Base-by-base conservation (phyloP, 1,140 invertebrate genomes). In the Drosophila pachea region DNA sequence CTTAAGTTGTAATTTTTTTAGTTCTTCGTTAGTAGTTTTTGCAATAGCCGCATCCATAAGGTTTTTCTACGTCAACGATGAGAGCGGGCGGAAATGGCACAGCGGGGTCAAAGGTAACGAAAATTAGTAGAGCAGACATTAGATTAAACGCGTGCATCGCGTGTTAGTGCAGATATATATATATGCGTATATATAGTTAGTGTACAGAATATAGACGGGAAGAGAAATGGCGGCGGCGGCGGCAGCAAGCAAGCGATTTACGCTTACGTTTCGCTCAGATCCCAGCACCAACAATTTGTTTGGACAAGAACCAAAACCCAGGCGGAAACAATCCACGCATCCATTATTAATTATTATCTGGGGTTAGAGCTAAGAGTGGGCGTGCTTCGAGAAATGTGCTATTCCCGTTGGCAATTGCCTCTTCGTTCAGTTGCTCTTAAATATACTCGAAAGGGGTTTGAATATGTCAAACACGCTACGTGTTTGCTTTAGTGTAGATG, bases 21-120 rank as follows among this genome's bases (percentile, higher is more conserved):
- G 73, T 88, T 89, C 88, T 74, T 88, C 88, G 79, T 88, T 89
- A 88, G 86, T 89, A 79, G 73, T 78, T 83, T 88, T 88, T 78
- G 84, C 74, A 69, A 89, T 89, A 73, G 87, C 86, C 78, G 86
- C 84, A 74, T 89, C 88, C 86, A 89, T 78, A 56, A 88, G 76
- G 76, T 43, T 77, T 87, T 88, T 82, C 88, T 89, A 88, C 88
- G 84, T 60, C 53, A 55, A 70, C 56, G 72, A 74, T 55, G 73
- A 73, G 66, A 86, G 55, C 68, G 61, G 62, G 52, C 49, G 72
- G 66, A 49, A 47, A 61, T 45, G 59, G 49, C 58, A 65, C 61
- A 45, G 9, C 42, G 48, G 50, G 42, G 12, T 12, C 32, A 49
- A 43, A 40, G 61, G 59, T 63, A 69, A 38, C 68, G 68, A 74